Evolutionary conservation across 2,113 vertebrate genomes (phyloP).

Genomic region (Coreoperca whiteheadi): DNA sequence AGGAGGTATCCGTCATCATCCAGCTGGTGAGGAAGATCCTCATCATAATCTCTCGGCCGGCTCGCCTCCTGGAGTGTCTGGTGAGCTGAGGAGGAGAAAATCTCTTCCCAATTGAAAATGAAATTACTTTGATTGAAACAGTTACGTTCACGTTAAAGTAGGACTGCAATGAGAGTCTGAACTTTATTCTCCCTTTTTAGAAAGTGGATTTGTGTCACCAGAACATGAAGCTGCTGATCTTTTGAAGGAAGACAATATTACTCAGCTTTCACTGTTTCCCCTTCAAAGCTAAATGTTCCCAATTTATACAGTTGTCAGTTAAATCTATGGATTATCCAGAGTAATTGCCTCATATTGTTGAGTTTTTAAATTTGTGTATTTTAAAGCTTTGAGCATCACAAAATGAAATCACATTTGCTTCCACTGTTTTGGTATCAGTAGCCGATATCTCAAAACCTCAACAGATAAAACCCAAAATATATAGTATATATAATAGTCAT

Average conservation of each 20-base stretch:
- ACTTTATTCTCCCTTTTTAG: conserved; percentile 3
- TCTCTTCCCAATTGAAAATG: conserved; percentile 35
- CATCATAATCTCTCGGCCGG: conserved; percentile 95
- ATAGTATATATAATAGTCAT: too few relatives aligned
- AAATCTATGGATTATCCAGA: neutral
- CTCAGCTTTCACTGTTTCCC: neutral
- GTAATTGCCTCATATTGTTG: neutral
- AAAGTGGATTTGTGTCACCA: conserved; percentile 6
- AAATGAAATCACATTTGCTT: neutral
- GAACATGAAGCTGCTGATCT: neutral
- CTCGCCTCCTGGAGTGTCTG: conserved; percentile 95
- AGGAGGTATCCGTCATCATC: conserved; percentile 91
- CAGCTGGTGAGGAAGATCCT: conserved; percentile 95
- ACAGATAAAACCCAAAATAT: neutral
- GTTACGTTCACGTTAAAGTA: neutral
- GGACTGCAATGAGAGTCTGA: conserved; percentile 12
- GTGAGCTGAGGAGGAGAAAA: conserved; percentile 79
- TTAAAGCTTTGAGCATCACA: neutral
- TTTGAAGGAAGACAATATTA: neutral
- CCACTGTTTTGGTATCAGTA: neutral
- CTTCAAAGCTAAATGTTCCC: neutral
- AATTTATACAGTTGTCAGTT: neutral
- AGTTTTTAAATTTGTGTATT: neutral
- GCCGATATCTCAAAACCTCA: neutral
- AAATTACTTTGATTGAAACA: conserved; percentile 29